Base-by-base conservation (phyloP, 2,888 invertebrate species). In the Lycocerus yunnanus region DNA sequence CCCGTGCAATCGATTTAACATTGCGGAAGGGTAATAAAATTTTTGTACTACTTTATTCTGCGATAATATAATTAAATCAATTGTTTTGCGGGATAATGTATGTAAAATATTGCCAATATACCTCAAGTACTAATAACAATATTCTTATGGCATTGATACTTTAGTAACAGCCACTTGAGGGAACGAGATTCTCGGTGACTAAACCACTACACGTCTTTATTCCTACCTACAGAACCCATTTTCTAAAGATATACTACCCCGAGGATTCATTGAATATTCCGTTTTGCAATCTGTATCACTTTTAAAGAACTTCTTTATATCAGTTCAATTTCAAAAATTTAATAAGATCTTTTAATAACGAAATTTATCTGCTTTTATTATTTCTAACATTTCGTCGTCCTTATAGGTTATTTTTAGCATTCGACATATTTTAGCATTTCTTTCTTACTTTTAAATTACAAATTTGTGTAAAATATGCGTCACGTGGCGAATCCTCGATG, bases 161-260 rank as follows among this genome's bases (percentile, higher is more conserved):
- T 66, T 69, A 74, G 69, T 75, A 77, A 77, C 73, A 69, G 70
- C 77, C 77, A 77, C 77, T 77, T 75, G 69, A 67, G 76, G 77
- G 71, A 77, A 77, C 75, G 77, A 77, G 75, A 74, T 75, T 73
- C 74, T 70, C 71, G 70, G 69, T 75, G 75, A 77, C 77, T 77
- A 77, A 77, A 77, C 77, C 73, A 77, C 75, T 77, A 74, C 77
- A 75, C 71, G 75, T 72, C 77, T 74, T 73, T 70, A 73, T 77
- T 75, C 69, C 65, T 60, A 75, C 75, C 77, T 75, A 75, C 70
- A 70, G 77, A 61, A 61, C 75, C 72, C 77, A 77, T 77, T 77
- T 70, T 74, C 61, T 61, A 73, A 66, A 71, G 74, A 72, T 75
- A 75, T 75, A 75, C 70, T 75, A 69, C 77, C 75, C 77, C 14